A percentile compares a stretch with the other conserved stretches of the same genome.
phyloP scores from a whole-genome alignment of 2,888 invertebrate genomes.

The Lasioglossum vierecki region DNA sequence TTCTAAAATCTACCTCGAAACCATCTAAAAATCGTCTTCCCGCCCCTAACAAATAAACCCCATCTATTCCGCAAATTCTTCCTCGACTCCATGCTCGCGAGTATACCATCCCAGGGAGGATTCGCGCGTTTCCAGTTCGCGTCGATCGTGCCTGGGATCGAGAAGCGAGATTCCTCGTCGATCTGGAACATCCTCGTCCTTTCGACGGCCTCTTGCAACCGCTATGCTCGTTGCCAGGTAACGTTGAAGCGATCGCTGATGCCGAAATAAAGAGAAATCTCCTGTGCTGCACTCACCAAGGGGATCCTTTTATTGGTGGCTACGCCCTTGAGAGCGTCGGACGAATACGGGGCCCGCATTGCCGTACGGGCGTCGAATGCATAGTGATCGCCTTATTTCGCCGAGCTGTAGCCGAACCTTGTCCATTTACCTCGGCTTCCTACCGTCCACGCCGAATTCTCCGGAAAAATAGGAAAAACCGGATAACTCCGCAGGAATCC shows the following conservation, averaged over 20 bases:
- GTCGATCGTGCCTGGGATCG: conserved; percentile 2
- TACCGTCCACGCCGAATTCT: conserved; percentile 9
- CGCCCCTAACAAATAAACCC: not conserved
- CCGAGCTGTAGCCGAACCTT: conserved; percentile 35
- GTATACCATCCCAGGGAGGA: not conserved
- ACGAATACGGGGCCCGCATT: conserved; percentile 30
- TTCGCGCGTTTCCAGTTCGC: not conserved
- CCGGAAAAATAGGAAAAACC: not conserved
- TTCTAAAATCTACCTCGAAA: not conserved
- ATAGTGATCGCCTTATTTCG: conserved; percentile 79
- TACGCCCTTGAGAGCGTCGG: conserved; percentile 28
- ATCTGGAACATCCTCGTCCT: not conserved
- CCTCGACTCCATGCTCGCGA: not conserved
- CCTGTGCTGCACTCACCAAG: conserved; percentile 20
- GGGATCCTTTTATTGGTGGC: conserved; percentile 65
- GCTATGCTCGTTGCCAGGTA: conserved; percentile 40
- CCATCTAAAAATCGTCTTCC: not conserved
- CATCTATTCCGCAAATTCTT: not conserved
- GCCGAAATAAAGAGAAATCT: conserved; percentile 74
- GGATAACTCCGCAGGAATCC: not conserved
- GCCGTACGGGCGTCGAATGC: conserved; percentile 71
- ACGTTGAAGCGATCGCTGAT: conserved; percentile 67
- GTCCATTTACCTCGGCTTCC: conserved; percentile 50
- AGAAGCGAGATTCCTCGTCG: not conserved
- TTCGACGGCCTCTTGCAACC: conserved; percentile 36